Percentiles rank a stretch among this genome's conserved stretches.
Conservation (phyloP, 1,140 invertebrate species). For the Drosophila mauritiana region DNA sequence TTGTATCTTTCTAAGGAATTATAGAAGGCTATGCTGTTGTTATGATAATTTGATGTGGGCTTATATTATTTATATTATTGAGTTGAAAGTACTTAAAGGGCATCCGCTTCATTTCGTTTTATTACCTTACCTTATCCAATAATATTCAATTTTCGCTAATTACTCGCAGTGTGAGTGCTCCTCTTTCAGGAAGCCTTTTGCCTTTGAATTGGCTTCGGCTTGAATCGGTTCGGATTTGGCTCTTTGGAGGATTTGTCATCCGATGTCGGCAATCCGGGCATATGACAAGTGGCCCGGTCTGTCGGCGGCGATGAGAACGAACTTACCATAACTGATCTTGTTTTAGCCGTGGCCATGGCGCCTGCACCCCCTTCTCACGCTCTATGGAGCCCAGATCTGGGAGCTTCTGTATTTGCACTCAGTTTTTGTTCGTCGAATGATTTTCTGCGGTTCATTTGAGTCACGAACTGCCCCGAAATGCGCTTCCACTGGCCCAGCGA, state of each 20-base stretch:
- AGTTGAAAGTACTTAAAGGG: too few species aligned
- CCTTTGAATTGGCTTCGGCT: conserved; percentile 6
- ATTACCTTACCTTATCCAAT: too few species aligned
- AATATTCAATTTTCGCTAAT: background rate
- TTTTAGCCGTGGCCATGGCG: conserved; percentile 64
- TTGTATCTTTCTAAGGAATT: too few species aligned
- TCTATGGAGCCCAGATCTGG: conserved; percentile 20
- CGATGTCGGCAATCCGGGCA: conserved; percentile 34
- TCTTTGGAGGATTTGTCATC: conserved; percentile 44
- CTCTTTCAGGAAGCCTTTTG: conserved; percentile 6
- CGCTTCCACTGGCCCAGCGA: conserved; percentile 47
- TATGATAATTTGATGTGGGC: too few species aligned
- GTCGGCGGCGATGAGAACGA: conserved; percentile 26
- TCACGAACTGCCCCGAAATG: conserved; percentile 78
- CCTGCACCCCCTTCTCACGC: conserved; percentile 29
- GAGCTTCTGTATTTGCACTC: conserved; percentile 46
- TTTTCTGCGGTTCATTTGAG: conserved; percentile 82
- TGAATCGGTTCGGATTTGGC: conserved; percentile 20
- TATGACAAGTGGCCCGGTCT: conserved; percentile 54
- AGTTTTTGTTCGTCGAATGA: conserved; percentile 58
- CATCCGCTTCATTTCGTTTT: too few species aligned
- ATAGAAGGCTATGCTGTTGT: too few species aligned
- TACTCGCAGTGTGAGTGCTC: conserved; percentile 3
- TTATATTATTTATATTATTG: too few species aligned
- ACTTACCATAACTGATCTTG: conserved; percentile 80